A percentile compares a stretch with the other conserved stretches of the same genome.
These are phyloP conservation scores for Cyanoliseus patagonus DNA, from an alignment of 2,113 vertebrate genomes.

Conservation along the genomic window DNA sequence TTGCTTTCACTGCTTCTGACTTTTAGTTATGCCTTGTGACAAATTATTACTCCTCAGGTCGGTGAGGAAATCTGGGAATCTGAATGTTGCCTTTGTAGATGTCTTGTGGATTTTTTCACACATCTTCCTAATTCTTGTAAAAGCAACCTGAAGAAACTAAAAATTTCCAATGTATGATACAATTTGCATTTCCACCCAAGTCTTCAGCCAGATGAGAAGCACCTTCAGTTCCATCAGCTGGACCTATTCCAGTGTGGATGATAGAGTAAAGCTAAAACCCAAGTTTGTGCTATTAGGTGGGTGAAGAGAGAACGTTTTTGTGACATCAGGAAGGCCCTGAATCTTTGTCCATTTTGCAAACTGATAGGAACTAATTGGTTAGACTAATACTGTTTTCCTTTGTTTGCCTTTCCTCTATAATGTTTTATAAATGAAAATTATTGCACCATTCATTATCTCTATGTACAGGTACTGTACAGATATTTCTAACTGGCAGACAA, in stretches of 20 bases:
- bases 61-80: background rate
- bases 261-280: background rate
- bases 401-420: background rate
- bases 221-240: background rate
- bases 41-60: background rate
- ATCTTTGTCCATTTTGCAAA: background rate
- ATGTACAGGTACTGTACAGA: background rate
- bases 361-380: background rate
- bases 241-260: background rate
- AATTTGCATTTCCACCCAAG: background rate
- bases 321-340: background rate
- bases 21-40: background rate
- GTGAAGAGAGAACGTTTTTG: background rate
- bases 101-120: background rate
- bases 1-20: background rate
- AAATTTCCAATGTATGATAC: background rate
- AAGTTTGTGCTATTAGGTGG: background rate
- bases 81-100: background rate
- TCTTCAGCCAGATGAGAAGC: background rate
- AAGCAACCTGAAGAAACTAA: background rate
- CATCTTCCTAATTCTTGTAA: background rate
- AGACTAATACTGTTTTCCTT: background rate
- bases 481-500: background rate
- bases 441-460: background rate
- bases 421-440: background rate